Percentiles rank a stretch among this genome's conserved stretches.
These are phyloP conservation scores for Mormoops blainvillei DNA, from an alignment of 2,113 vertebrate species.

Conservation along the genomic window DNA sequence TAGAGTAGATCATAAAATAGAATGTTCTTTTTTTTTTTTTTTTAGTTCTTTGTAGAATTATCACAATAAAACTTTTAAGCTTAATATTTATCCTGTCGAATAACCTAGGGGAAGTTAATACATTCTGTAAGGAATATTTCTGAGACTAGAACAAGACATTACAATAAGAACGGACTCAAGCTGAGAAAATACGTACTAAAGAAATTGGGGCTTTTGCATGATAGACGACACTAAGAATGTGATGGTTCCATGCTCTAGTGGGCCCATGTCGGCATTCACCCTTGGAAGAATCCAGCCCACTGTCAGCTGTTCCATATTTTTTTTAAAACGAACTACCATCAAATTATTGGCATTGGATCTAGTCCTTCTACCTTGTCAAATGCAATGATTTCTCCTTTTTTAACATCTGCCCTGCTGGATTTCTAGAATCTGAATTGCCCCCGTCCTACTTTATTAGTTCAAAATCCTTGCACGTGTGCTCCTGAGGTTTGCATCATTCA, in stretches of 20 bases:
- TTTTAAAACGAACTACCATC: neutral
- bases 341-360: neutral
- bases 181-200: neutral
- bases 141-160: neutral
- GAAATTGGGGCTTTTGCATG: neutral
- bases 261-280: neutral
- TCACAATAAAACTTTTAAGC: neutral
- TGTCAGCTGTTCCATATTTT: neutral
- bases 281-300: neutral
- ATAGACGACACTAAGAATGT: neutral
- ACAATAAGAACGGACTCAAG: neutral
- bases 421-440: neutral
- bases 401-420: neutral
- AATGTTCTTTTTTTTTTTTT: neutral
- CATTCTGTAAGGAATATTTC: neutral
- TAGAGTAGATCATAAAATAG: neutral
- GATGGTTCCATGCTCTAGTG: neutral
- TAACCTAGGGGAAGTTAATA: neutral
- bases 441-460: neutral
- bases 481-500: neutral
- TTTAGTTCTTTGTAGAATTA: neutral
- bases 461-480: neutral
- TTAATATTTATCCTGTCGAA: neutral
- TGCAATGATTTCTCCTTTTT: neutral
- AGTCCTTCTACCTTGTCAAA: neutral